phyloP scores from a whole-genome alignment of 2,797 vertebrate species.

The Neomorphus geoffroyi region DNA sequence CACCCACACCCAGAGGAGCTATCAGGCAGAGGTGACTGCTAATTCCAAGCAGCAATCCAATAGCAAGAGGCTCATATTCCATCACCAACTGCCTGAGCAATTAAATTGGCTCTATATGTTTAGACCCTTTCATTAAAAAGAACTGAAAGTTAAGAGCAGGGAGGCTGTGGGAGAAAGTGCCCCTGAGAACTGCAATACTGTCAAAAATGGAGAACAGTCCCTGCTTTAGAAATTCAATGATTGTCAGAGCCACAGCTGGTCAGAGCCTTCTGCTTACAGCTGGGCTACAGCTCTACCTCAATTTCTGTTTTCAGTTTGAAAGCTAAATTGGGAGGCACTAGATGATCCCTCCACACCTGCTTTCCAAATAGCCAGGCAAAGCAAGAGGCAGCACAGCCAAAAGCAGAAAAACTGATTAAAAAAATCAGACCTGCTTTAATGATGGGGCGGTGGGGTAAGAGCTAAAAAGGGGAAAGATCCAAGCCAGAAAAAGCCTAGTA shows the following conservation, averaged over 20 bases:
- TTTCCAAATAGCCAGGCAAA: constrained; percentile 13
- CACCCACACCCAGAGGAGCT: not conserved
- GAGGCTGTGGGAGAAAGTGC: not conserved
- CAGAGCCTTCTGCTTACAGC: constrained; percentile 15
- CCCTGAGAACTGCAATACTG: not conserved
- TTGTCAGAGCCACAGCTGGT: constrained; percentile 8
- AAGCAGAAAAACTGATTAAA: not conserved
- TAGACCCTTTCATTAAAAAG: not conserved
- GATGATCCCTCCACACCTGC: constrained; percentile 24
- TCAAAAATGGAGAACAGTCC: not conserved
- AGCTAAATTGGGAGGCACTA: constrained; percentile 4
- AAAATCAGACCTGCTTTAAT: not conserved
- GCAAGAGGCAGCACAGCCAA: not conserved
- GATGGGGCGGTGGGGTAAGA: not conserved
- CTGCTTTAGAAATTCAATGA: not conserved
- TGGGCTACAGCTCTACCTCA: constrained; percentile 12
- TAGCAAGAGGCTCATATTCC: not conserved
- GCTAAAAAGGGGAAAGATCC: not conserved
- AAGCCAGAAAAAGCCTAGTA: not conserved
- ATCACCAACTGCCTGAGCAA: not conserved
- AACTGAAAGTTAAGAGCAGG: not conserved
- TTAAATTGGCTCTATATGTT: not conserved
- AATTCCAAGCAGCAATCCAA: not conserved
- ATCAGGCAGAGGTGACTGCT: not conserved
- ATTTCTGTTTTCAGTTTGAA: constrained; percentile 20